Evolutionary conservation across 2,113 vertebrate species (phyloP).

Genomic region (Manacus vitellinus): DNA sequence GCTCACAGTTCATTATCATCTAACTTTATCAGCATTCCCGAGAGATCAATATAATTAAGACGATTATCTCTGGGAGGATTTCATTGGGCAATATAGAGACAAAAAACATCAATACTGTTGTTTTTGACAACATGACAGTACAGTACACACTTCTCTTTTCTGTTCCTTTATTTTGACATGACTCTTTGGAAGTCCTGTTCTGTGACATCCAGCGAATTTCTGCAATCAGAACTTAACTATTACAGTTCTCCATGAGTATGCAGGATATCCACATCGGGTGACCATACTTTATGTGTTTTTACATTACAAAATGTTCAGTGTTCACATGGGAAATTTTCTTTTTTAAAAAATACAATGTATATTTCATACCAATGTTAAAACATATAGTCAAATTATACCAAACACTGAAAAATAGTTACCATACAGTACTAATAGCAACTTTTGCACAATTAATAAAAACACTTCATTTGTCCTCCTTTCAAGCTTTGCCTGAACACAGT

Average conservation of each 20-base stretch:
- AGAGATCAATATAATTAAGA: slow-evolving; percentile 45
- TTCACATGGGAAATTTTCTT: background rate
- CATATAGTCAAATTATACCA: background rate
- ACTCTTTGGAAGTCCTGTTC: background rate
- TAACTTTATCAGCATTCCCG: slow-evolving; percentile 1
- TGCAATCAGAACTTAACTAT: background rate
- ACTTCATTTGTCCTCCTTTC: background rate
- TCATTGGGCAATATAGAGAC: background rate
- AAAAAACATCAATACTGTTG: background rate
- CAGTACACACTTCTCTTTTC: background rate
- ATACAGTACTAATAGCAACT: background rate
- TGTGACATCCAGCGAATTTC: background rate
- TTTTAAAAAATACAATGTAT: background rate
- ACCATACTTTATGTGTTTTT: background rate
- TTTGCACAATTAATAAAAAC: background rate
- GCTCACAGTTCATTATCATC: slow-evolving; percentile 13
- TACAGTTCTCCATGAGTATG: background rate
- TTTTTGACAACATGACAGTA: background rate
- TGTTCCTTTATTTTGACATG: background rate
- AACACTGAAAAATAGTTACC: background rate
- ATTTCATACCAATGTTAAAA: background rate
- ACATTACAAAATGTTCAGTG: background rate
- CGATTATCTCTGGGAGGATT: slow-evolving; percentile 8
- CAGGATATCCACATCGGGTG: background rate
- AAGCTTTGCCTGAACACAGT: background rate